Evolutionary conservation across 2,113 vertebrate species (phyloP), one percentile per base, ranked within the genome.

Genomic region (Tautogolabrus adspersus): DNA sequence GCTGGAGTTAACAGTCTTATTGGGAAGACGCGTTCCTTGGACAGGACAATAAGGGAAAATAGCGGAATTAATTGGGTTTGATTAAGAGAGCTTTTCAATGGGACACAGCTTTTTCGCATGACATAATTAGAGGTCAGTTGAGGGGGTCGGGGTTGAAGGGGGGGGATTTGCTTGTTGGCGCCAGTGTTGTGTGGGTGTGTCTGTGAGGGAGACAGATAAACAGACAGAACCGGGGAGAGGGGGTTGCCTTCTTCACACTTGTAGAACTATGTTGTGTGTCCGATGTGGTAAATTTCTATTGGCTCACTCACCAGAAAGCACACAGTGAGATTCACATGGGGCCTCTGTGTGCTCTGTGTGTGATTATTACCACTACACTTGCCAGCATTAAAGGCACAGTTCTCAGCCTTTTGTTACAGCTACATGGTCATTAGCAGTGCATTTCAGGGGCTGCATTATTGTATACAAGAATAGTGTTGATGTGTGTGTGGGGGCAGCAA

Each of bases 51-150:
- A 94, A 92, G 94, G 92, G 92, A 95, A 94, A 93, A 91, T 89
- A 94, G 96, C 92, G 93, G 96, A 96, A 96, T 95, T 96, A 96
- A 97, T 95, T 92, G 93, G 94, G 92, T 94, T 93, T 96, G 95
- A 96, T 95, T 94, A 93, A 87, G 93, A 84, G 91, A 93, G 93
- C 84, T 93, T 94, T 95, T 95, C 93, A 94, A 94, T 94, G 92
- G 94, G 94, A 94, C 82, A 93, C 93, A 93, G 94, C 92, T 90
- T 95, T 94, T 94, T 94, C 88, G 91, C 93, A 94, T 94, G 93
- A 95, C 94, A 95, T 95, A 94, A 95, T 94, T 93, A 87, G 91
- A 94, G 94, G 93, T 94, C 94, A 93, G 85, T 78, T 82, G 66
- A 68, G 72, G 68, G 88, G 87, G 80, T 57, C 11, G 46, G 61